These are phyloP conservation scores for Capromys pilorides DNA, from an alignment of 2,797 vertebrate species.

Conservation along the genomic window DNA sequence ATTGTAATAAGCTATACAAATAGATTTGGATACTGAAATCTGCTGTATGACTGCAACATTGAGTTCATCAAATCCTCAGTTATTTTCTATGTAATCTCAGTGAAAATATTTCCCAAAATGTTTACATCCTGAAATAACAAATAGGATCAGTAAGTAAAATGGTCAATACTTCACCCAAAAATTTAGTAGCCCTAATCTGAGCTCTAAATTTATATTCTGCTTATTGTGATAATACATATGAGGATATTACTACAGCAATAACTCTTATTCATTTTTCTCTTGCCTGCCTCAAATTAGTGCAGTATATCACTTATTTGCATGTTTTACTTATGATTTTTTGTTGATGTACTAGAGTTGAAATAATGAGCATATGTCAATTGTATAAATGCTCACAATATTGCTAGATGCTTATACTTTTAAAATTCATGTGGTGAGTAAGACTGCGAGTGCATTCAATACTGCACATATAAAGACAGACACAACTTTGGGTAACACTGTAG, in stretches of 20 bases:
- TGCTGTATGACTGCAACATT: not conserved
- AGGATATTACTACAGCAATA: not conserved
- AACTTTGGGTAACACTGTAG: not conserved
- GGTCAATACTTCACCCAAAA: not conserved
- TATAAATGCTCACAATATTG: constrained; percentile 2
- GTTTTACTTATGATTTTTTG: not conserved
- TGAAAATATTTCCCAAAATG: constrained; percentile 13
- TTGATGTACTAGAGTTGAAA: constrained; percentile 55
- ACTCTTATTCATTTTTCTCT: not conserved
- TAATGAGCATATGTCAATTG: constrained; percentile 13
- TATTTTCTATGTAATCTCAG: not conserved
- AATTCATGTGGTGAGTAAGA: constrained; percentile 59
- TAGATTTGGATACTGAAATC: not conserved
- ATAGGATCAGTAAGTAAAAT: constrained; percentile 18
- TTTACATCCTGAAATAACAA: constrained; percentile 14
- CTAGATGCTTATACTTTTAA: not conserved
- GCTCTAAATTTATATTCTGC: not conserved
- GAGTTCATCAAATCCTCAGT: constrained; percentile 51
- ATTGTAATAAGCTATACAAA: not conserved
- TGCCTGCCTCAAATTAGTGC: not conserved
- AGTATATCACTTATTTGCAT: not conserved
- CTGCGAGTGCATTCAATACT: not conserved
- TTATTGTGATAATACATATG: not conserved
- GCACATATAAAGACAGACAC: constrained; percentile 32
- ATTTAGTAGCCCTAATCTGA: not conserved